Evolutionary conservation across 2,797 vertebrate genomes (phyloP).

Genomic region (Chelon auratus): DNA sequence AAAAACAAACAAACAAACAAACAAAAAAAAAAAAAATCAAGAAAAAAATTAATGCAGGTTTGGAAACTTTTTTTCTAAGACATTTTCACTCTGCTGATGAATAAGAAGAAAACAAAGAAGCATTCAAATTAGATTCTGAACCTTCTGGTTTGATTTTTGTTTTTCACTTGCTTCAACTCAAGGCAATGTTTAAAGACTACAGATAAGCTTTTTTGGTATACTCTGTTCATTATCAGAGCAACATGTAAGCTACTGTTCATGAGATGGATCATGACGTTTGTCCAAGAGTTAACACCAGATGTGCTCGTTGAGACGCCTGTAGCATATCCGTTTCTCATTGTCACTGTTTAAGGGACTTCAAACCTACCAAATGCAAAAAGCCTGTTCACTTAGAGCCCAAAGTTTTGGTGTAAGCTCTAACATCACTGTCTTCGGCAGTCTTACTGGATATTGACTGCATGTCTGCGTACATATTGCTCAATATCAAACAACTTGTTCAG

Average conservation of each 20-base stretch:
- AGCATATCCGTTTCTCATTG: conserved; percentile 60
- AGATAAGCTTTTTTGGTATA: conserved; percentile 75
- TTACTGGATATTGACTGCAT: conserved; percentile 35
- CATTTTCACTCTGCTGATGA: conserved; percentile 62
- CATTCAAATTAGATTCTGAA: conserved; percentile 63
- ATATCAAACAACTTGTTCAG: conserved; percentile 37
- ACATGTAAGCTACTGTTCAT: conserved; percentile 76
- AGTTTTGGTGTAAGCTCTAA: conserved; percentile 21
- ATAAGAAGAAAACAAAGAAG: conserved; percentile 37
- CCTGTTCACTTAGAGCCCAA: conserved; percentile 39
- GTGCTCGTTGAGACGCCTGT: conserved; percentile 53
- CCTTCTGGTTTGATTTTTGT: conserved; percentile 56
- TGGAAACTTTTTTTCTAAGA: conserved; percentile 75
- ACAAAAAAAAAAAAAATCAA: conserved; percentile 36
- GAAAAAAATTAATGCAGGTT: conserved; percentile 61
- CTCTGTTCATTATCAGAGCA: conserved; percentile 69
- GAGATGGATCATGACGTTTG: conserved; percentile 54
- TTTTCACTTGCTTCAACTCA: conserved; percentile 64
- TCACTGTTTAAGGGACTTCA: conserved; percentile 67
- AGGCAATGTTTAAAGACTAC: conserved; percentile 69
- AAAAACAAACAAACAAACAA: conserved; percentile 43
- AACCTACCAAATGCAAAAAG: conserved; percentile 65
- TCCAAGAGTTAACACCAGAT: conserved; percentile 54
- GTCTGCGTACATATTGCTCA: conserved; percentile 27
- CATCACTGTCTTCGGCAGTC: conserved; percentile 52